A percentile compares a stretch with the other conserved stretches of the same genome.
phyloP scores from a whole-genome alignment of 2,113 vertebrate species.

The Oriolus oriolus region DNA sequence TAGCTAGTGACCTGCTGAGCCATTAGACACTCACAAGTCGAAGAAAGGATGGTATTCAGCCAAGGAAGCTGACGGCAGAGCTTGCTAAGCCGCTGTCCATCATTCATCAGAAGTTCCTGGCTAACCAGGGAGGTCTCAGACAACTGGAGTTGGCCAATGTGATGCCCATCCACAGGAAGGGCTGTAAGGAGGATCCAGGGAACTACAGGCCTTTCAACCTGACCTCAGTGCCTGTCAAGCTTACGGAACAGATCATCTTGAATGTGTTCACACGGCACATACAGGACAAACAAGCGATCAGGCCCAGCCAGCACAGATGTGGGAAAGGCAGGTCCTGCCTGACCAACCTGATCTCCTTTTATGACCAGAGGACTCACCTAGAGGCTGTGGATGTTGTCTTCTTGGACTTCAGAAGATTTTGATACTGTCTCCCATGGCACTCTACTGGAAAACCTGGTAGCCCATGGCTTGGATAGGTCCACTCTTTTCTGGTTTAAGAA shows the following conservation, averaged over 20 bases:
- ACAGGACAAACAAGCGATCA: not conserved
- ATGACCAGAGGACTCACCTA: not conserved
- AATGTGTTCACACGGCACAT: not conserved
- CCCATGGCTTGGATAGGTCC: not conserved
- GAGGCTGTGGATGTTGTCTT: not conserved
- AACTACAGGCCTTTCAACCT: not conserved
- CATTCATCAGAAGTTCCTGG: not conserved
- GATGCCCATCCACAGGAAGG: not conserved
- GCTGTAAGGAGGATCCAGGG: not conserved
- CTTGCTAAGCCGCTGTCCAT: fast-evolving
- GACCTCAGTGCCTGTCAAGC: not conserved
- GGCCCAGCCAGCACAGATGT: not conserved
- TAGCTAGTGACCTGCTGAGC: not conserved
- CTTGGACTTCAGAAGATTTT: not conserved
- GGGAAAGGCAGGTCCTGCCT: not conserved
- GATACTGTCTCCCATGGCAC: not conserved
- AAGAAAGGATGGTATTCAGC: not conserved
- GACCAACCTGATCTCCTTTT: not conserved
- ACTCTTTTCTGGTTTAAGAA: not conserved
- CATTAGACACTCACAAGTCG: not conserved
- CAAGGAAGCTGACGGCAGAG: not conserved
- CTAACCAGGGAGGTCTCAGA: not conserved
- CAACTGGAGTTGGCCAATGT: not conserved
- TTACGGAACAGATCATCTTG: not conserved
- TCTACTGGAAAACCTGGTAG: not conserved